phyloP scores from a whole-genome alignment of 1,140 invertebrate genomes.

The Lasioglossum albipes region DNA sequence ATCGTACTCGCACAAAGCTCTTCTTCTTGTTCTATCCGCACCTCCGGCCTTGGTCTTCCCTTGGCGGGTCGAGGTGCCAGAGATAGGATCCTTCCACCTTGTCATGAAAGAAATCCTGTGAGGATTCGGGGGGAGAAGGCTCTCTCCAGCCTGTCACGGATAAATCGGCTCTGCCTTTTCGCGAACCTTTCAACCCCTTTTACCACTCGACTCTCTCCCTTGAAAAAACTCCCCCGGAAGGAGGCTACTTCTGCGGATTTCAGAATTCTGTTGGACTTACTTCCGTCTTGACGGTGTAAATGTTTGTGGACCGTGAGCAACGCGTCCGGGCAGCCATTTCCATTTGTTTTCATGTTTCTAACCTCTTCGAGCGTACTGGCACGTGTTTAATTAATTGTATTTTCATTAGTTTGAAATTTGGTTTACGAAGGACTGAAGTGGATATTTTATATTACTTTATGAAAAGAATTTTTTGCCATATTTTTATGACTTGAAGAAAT shows the following conservation, averaged over 20 bases:
- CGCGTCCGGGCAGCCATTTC: neutral
- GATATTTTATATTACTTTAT: no score
- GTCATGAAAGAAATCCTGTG: constrained; percentile 55
- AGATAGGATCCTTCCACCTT: constrained; percentile 24
- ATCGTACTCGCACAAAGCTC: neutral
- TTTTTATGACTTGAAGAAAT: no score
- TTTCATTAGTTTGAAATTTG: no score
- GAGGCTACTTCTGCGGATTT: constrained; percentile 32
- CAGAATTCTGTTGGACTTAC: constrained; percentile 8
- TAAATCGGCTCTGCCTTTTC: constrained; percentile 63
- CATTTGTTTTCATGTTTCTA: neutral
- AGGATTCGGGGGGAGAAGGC: constrained; percentile 42
- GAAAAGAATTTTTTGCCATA: no score
- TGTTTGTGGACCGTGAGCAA: constrained; percentile 18
- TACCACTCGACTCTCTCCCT: constrained; percentile 45
- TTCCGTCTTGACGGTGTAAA: neutral
- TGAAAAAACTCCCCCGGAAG: constrained; percentile 25
- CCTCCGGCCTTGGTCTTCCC: neutral
- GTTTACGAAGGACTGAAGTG: no score
- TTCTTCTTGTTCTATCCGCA: neutral
- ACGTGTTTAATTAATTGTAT: no score
- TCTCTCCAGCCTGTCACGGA: constrained; percentile 26
- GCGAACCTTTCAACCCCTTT: constrained; percentile 49
- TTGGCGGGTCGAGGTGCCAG: constrained; percentile 13
- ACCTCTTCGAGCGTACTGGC: neutral